Percentiles rank a stretch among this genome's conserved stretches.
phyloP scores from a whole-genome alignment of 2,797 vertebrate species.

The Florisuga fusca region DNA sequence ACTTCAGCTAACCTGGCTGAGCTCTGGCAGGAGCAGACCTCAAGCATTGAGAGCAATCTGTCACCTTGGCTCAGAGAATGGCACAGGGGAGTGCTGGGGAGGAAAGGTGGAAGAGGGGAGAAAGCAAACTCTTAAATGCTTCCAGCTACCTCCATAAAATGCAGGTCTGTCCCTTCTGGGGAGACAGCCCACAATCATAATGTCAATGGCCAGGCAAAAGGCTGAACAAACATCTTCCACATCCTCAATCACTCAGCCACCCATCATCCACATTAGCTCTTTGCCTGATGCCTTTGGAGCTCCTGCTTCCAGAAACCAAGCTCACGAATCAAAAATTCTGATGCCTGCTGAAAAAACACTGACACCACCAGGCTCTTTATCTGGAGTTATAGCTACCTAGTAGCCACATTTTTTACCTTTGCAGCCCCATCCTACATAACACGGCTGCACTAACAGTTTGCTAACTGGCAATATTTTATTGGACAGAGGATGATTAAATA shows the following conservation, averaged over 20 bases:
- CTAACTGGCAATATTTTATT: slow-evolving; percentile 70
- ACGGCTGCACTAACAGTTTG: slow-evolving; percentile 44
- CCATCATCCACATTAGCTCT: neutral
- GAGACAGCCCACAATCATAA: neutral
- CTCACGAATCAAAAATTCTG: slow-evolving; percentile 63
- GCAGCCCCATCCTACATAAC: slow-evolving; percentile 3
- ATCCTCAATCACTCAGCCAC: neutral
- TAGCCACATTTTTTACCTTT: slow-evolving; percentile 63
- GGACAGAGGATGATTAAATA: slow-evolving; percentile 66
- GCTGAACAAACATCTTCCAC: neutral
- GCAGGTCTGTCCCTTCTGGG: fast-evolving
- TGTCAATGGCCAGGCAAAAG: neutral
- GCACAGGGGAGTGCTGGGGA: neutral
- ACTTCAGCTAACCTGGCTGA: neutral
- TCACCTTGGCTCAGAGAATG: neutral
- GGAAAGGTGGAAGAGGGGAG: neutral
- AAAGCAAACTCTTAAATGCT: neutral
- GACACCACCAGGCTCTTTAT: slow-evolving; percentile 45
- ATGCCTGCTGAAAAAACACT: slow-evolving; percentile 50
- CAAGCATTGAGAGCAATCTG: fast-evolving
- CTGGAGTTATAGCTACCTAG: slow-evolving; percentile 55
- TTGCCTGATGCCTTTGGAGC: neutral
- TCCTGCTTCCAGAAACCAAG: slow-evolving; percentile 21
- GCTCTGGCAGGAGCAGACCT: neutral
- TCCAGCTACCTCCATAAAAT: neutral